Percentiles rank a stretch among this genome's conserved stretches.
Evolutionary conservation across 2,888 invertebrate species (phyloP).

Genomic region (Corbicula japonica): DNA sequence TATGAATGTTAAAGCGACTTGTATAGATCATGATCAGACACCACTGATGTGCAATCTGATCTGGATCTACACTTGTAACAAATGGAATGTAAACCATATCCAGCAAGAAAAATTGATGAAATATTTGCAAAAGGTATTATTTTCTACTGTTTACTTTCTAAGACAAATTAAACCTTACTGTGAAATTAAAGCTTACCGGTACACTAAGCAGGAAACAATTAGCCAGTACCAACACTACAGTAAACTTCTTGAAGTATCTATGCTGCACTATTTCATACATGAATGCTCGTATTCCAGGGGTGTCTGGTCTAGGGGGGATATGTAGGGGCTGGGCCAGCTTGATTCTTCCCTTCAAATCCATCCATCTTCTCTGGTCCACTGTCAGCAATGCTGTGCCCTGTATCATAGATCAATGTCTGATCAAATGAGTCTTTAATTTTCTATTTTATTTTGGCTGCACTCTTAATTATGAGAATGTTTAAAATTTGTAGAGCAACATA

Average conservation of each 20-base stretch:
- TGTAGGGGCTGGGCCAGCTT: slow-evolving; percentile 99
- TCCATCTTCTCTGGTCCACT: slow-evolving; percentile 99
- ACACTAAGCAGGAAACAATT: slow-evolving; percentile 97
- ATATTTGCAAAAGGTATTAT: background rate
- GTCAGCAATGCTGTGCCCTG: slow-evolving; percentile 98
- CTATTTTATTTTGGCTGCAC: too few species aligned
- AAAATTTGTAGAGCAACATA: too few species aligned
- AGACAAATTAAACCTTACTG: background rate
- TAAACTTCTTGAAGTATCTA: slow-evolving; percentile 96
- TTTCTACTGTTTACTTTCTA: too few species aligned
- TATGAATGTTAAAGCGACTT: too few species aligned
- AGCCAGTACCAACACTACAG: slow-evolving; percentile 96
- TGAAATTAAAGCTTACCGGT: slow-evolving; percentile 90
- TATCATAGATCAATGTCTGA: slow-evolving; percentile 46
- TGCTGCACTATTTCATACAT: slow-evolving; percentile 99
- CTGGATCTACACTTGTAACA: too few species aligned
- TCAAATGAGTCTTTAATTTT: too few species aligned
- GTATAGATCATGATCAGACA: too few species aligned
- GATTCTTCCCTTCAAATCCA: slow-evolving; percentile 98
- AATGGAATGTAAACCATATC: too few species aligned
- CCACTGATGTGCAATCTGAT: too few species aligned
- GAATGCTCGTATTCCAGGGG: slow-evolving; percentile 95
- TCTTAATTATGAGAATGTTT: too few species aligned
- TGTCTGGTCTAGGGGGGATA: slow-evolving; percentile 97
- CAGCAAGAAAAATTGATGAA: background rate